Percentiles rank a stretch among this genome's conserved stretches.
Evolutionary conservation across 2,797 vertebrate genomes (phyloP).

Genomic region (Benthosema pterotum): DNA sequence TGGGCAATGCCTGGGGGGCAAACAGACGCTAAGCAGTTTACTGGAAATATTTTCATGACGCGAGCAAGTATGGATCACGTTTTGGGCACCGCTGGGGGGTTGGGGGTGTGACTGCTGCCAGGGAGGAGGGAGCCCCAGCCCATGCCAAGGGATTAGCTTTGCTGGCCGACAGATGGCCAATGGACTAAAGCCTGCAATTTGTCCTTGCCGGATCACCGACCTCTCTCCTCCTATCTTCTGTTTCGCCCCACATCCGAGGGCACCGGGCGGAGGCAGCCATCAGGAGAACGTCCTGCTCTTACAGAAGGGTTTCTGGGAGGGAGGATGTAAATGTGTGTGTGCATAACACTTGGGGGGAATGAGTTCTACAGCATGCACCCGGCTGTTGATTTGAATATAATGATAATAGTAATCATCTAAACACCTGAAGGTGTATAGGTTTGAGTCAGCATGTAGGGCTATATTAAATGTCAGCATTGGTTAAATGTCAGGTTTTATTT

Average conservation of each 20-base stretch:
- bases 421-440: too few species aligned
- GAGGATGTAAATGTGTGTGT: too few species aligned
- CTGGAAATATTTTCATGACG: slow-evolving; percentile 47
- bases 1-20: too few species aligned
- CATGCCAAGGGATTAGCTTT: slow-evolving; percentile 64
- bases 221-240: slow-evolving; percentile 24
- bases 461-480: too few species aligned
- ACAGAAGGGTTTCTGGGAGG: too few species aligned
- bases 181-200: slow-evolving; percentile 67
- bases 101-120: slow-evolving; percentile 13
- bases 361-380: too few species aligned
- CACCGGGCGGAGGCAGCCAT: slow-evolving; percentile 36
- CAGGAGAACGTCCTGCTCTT: neutral
- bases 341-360: too few species aligned
- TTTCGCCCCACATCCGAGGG: slow-evolving; percentile 17
- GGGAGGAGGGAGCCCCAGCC: slow-evolving; percentile 52
- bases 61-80: slow-evolving; percentile 44
- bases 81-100: slow-evolving; percentile 22
- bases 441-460: too few species aligned
- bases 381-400: too few species aligned
- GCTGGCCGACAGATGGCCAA: slow-evolving; percentile 72
- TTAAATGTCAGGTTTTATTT: slow-evolving; percentile 5
- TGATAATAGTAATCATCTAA: too few species aligned
- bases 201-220: slow-evolving; percentile 62
- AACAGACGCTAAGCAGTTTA: slow-evolving; percentile 44